Evolutionary conservation across 2,888 invertebrate genomes (phyloP).

Genomic region (Cryptocephalus moraei): DNA sequence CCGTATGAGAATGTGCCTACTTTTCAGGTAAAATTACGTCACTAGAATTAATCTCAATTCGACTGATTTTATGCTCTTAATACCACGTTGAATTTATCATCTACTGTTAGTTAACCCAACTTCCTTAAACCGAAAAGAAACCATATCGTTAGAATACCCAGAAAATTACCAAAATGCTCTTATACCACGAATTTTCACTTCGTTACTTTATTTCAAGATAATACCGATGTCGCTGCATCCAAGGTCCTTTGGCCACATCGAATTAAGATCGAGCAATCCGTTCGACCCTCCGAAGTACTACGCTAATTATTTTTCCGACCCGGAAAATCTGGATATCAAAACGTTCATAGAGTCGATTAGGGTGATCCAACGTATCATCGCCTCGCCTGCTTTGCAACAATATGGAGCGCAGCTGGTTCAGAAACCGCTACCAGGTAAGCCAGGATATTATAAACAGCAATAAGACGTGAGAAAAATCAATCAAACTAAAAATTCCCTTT

Average conservation of each 20-base stretch:
- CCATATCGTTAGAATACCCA: too few species aligned
- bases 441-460: not conserved
- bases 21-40: slow-evolving; percentile 15
- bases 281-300: slow-evolving; percentile 59
- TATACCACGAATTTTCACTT: too few species aligned
- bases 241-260: slow-evolving; percentile 54
- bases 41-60: too few species aligned
- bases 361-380: slow-evolving; percentile 41
- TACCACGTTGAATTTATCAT: too few species aligned
- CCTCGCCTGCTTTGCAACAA: slow-evolving; percentile 39
- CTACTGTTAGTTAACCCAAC: too few species aligned
- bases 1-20: slow-evolving; percentile 37
- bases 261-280: slow-evolving; percentile 60
- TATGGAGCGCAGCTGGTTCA: slow-evolving; percentile 11
- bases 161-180: too few species aligned
- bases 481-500: slow-evolving; percentile 1
- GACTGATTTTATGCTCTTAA: too few species aligned
- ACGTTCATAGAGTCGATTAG: slow-evolving; percentile 36
- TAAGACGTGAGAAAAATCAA: too few species aligned
- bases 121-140: too few species aligned
- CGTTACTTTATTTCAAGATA: slow-evolving; percentile 30
- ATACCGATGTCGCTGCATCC: slow-evolving; percentile 65
- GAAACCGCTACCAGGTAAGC: slow-evolving; percentile 15
- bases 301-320: slow-evolving; percentile 68
- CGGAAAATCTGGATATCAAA: slow-evolving; percentile 41